These are phyloP conservation scores for Gymnothorax reevesii DNA, from an alignment of 2,797 vertebrate species.

Conservation along the genomic window DNA sequence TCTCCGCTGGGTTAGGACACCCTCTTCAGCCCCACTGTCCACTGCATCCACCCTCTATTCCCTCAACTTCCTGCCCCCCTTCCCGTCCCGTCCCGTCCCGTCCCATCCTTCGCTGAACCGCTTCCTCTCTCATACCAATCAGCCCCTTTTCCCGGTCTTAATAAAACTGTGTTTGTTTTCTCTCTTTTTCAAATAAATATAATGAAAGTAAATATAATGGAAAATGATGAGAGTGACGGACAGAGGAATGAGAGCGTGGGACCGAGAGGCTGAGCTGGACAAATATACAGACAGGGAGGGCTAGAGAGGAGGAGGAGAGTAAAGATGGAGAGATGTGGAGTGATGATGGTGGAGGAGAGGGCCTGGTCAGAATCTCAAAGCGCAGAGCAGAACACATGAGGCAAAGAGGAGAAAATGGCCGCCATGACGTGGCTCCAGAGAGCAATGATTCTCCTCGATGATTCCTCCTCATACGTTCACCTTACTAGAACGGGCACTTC, in stretches of 20 bases:
- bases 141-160: conserved; percentile 45
- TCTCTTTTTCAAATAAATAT: conserved; percentile 65
- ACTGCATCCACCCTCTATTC: conserved; percentile 55
- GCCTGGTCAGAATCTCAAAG: not conserved
- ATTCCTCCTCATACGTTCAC: not conserved
- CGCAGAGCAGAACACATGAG: not conserved
- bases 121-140: conserved; percentile 27
- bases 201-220: conserved; percentile 49
- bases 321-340: not conserved
- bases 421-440: not conserved
- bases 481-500: not conserved
- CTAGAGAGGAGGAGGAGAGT: not conserved
- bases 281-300: conserved; percentile 4
- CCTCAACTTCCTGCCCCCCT: conserved; percentile 52
- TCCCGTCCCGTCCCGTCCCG: conserved; percentile 48
- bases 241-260: conserved; percentile 56
- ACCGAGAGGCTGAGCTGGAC: conserved; percentile 26
- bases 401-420: not conserved
- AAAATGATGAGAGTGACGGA: conserved; percentile 51
- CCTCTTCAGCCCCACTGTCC: conserved; percentile 54
- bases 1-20: conserved; percentile 43
- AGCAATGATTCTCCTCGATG: not conserved
- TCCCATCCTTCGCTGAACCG: conserved; percentile 10
- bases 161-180: conserved; percentile 65
- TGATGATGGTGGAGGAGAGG: not conserved